A percentile compares a stretch with the other conserved stretches of the same genome.
Conservation (phyloP, 1,140 invertebrate species). For the Trichonephila inaurata region DNA sequence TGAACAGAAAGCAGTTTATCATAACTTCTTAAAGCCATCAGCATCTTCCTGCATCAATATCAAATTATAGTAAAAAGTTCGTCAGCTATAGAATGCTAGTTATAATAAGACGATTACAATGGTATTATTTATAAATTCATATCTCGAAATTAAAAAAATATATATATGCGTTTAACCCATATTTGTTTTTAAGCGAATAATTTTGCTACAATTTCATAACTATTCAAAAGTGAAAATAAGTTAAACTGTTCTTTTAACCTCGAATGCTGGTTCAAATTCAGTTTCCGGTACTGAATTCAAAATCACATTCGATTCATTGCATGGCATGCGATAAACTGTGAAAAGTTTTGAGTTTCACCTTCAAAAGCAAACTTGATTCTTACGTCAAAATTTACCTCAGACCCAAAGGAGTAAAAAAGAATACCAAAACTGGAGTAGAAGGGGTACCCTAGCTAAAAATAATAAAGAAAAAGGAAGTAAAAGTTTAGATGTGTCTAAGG, state of each 20-base stretch:
- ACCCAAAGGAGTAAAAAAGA: neutral
- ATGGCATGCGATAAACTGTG: neutral
- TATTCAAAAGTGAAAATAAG: too few species aligned
- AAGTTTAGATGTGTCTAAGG: constrained; percentile 41
- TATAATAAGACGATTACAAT: too few species aligned
- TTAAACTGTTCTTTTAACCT: neutral
- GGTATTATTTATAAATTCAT: too few species aligned
- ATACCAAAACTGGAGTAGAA: neutral
- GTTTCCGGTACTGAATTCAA: neutral
- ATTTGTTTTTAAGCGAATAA: too few species aligned
- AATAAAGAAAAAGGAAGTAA: constrained; percentile 18
- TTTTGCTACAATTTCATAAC: too few species aligned
- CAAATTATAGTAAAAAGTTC: too few species aligned
- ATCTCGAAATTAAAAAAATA: too few species aligned
- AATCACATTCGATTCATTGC: neutral
- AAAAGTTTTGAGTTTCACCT: constrained; percentile 23
- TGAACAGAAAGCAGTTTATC: too few species aligned
- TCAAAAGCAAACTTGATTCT: neutral
- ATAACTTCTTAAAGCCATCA: too few species aligned
- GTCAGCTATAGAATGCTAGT: too few species aligned
- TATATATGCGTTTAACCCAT: too few species aligned
- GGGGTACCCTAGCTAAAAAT: neutral
- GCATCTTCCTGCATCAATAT: too few species aligned
- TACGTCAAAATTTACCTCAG: constrained; percentile 6
- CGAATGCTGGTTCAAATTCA: neutral